A percentile compares a stretch with the other conserved stretches of the same genome.
These are phyloP conservation scores for Eurystomus gularis DNA, from an alignment of 2,113 vertebrate genomes.

Conservation along the genomic window DNA sequence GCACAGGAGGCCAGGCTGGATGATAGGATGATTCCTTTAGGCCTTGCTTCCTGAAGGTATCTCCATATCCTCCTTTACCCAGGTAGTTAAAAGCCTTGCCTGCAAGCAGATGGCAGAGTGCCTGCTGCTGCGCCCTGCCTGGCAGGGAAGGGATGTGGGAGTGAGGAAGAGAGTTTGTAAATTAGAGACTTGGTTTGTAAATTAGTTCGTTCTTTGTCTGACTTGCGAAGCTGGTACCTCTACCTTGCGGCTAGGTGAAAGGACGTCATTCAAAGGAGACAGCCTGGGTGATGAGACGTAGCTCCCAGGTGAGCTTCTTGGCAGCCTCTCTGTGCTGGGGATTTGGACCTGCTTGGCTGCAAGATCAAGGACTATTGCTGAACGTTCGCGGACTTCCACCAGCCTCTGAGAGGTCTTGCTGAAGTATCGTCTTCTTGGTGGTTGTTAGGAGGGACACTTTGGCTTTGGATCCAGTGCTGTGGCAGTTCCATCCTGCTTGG, in stretches of 20 bases:
- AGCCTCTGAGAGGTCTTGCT: neutral
- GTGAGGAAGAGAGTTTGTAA: neutral
- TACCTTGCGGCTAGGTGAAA: neutral
- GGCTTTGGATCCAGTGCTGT: neutral
- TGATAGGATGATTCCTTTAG: neutral
- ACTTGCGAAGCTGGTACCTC: neutral
- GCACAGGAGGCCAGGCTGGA: neutral
- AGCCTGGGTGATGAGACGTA: neutral
- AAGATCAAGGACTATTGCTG: neutral
- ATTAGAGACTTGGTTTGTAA: neutral
- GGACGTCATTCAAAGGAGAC: accelerated
- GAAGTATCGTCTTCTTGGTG: neutral
- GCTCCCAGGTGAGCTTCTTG: neutral
- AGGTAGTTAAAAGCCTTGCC: neutral
- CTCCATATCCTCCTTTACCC: neutral
- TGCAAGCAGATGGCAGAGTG: neutral
- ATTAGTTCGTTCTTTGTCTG: neutral
- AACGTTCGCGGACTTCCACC: neutral
- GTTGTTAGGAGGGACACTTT: too few species aligned
- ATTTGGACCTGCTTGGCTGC: neutral
- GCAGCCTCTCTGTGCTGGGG: neutral
- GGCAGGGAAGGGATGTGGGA: neutral
- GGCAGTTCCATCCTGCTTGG: neutral
- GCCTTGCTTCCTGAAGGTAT: neutral
- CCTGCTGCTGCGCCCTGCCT: neutral